These are phyloP conservation scores for Kryptolebias marmoratus DNA, from an alignment of 2,113 vertebrate species.

Conservation along the genomic window DNA sequence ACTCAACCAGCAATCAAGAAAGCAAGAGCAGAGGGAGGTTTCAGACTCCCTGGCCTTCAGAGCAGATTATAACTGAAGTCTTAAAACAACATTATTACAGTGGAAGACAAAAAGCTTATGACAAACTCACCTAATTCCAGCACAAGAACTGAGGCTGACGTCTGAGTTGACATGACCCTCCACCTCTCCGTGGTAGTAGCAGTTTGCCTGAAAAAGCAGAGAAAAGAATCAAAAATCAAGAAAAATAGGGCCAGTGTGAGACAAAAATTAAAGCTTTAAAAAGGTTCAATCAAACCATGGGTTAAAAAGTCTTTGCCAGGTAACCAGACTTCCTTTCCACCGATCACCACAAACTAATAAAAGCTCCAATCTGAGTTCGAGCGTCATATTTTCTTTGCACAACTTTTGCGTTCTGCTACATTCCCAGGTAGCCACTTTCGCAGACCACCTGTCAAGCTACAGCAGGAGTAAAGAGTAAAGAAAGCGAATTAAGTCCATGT, in stretches of 20 bases:
- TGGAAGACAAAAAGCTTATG: not conserved
- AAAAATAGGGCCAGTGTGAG: not conserved
- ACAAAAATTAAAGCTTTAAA: not conserved
- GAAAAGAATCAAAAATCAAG: constrained; percentile 27
- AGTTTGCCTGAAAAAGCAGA: constrained; percentile 75
- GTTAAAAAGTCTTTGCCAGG: constrained; percentile 13
- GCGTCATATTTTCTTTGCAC: constrained; percentile 31
- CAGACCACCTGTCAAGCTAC: constrained; percentile 64
- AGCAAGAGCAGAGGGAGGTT: not conserved
- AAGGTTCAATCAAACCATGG: too few relatives aligned
- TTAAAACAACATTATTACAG: constrained; percentile 8
- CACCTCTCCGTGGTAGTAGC: constrained; percentile 84
- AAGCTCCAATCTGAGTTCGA: constrained; percentile 25
- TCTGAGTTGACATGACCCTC: constrained; percentile 73
- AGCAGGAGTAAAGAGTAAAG: constrained; percentile 22
- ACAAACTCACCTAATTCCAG: constrained; percentile 78
- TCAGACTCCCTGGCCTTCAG: not conserved
- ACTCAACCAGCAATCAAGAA: not conserved
- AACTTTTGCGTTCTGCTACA: constrained; percentile 8
- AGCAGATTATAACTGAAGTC: constrained; percentile 3
- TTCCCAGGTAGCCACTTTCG: constrained; percentile 53
- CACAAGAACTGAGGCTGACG: constrained; percentile 80
- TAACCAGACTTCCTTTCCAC: constrained; percentile 28
- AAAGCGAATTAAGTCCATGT: constrained; percentile 54
- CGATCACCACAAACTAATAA: constrained; percentile 41